These are phyloP conservation scores for Eutrigla gurnardus DNA, from an alignment of 2,797 vertebrate species.

Conservation along the genomic window DNA sequence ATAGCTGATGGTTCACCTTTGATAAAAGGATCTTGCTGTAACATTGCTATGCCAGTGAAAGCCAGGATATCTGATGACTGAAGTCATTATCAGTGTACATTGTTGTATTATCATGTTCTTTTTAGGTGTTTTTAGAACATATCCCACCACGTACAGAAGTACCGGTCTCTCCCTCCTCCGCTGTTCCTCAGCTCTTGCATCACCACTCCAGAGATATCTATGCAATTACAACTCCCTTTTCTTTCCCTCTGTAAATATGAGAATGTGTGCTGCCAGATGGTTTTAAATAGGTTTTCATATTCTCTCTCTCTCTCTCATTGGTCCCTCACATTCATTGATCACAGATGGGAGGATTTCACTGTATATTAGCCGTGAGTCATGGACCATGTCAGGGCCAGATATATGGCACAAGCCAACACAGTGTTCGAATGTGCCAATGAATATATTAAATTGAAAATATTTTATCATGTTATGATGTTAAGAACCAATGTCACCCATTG, in stretches of 20 bases:
- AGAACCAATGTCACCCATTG: slow-evolving; percentile 26
- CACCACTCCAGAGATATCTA: slow-evolving; percentile 68
- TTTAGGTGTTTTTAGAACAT: slow-evolving; percentile 20
- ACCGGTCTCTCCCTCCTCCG: background rate
- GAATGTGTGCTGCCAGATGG: slow-evolving; percentile 49
- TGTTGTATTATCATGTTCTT: slow-evolving; percentile 33
- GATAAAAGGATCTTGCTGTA: slow-evolving; percentile 35
- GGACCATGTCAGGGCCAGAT: slow-evolving; percentile 68
- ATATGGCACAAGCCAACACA: slow-evolving; percentile 59
- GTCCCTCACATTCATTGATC: background rate
- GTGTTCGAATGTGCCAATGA: slow-evolving; percentile 69
- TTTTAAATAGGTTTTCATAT: slow-evolving; percentile 26
- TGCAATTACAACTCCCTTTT: slow-evolving; percentile 73
- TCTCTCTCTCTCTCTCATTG: background rate
- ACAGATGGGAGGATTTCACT: slow-evolving; percentile 31
- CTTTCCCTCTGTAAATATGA: slow-evolving; percentile 52
- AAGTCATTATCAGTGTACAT: slow-evolving; percentile 24
- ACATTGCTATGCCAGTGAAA: slow-evolving; percentile 49
- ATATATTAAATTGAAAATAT: slow-evolving; percentile 41
- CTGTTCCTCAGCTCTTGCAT: slow-evolving; percentile 8
- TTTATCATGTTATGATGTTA: slow-evolving; percentile 31
- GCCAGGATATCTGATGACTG: slow-evolving; percentile 18
- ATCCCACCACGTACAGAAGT: slow-evolving; percentile 12
- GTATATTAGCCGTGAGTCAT: slow-evolving; percentile 61
- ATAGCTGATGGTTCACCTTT: slow-evolving; percentile 17